Evolutionary conservation across 2,888 invertebrate species (phyloP).

Genomic region (Zaprionus bogoriensis): DNA sequence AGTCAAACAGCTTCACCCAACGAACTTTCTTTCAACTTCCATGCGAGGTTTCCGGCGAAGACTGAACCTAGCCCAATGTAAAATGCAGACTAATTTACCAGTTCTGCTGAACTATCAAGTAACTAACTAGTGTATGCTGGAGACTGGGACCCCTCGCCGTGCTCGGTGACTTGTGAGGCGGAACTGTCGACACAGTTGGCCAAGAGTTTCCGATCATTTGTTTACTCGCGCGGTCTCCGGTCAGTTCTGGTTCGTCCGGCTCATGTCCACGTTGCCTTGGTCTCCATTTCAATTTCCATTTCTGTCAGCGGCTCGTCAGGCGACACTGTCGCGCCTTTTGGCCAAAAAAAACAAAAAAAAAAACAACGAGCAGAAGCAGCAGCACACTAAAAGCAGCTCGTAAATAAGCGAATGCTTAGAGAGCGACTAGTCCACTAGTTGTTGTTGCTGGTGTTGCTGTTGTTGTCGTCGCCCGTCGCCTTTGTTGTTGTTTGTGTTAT

Average conservation of each 20-base stretch:
- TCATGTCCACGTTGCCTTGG: conserved; percentile 16
- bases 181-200: neutral
- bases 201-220: neutral
- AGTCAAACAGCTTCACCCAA: too few relatives aligned
- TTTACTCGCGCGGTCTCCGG: neutral
- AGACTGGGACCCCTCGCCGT: neutral
- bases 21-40: too few relatives aligned
- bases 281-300: conserved; percentile 48
- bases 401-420: conserved; percentile 66
- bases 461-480: conserved; percentile 2
- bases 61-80: too few relatives aligned
- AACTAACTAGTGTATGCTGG: too few relatives aligned
- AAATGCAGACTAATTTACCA: too few relatives aligned
- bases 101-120: too few relatives aligned
- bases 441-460: conserved; percentile 18
- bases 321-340: conserved; percentile 44
- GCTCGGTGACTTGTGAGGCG: neutral
- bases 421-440: conserved; percentile 29
- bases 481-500: conserved; percentile 28
- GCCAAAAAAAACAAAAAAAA: conserved; percentile 24
- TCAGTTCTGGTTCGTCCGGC: neutral
- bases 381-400: conserved; percentile 37
- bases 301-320: conserved; percentile 70
- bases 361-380: neutral
- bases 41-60: too few relatives aligned